Base-by-base conservation (phyloP, 2,113 vertebrate species). In the Pluvianellus socialis region DNA sequence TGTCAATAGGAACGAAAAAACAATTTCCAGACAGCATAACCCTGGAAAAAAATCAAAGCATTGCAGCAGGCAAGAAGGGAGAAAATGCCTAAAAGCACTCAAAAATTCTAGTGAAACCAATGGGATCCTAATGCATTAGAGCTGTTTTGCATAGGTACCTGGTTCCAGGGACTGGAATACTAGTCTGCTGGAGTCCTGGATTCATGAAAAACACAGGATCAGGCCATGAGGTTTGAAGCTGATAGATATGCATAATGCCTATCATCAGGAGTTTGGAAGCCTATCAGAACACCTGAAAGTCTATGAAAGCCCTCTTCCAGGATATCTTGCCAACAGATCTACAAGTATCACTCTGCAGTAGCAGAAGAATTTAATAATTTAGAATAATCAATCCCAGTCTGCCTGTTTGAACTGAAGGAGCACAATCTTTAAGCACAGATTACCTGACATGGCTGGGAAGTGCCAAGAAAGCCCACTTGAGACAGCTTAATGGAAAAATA, bases 391-490 rank as follows among this genome's bases (percentile, higher is more conserved):
- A 63, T 62, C 28, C n/a, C 12, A 3, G 50, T 50, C n/a, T 79
- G 59, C 42, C 63, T 77, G 59, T 90, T 80, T 14, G 3, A 95
- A 77, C 20, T 55, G 22, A 13, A 87, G 56, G 22, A 76, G 6
- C n/a, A 62, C 32, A 94, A 90, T 70, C 92, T 94, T 93, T 96
- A 83, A 77, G 40, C n/a, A 96, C 90, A 95, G 79, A 83, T 93
- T 94, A 77, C n/a, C 30, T 92, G 79, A 45, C 32, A 66, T 18
- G 59, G 28, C 7, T 77, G 38, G 47, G 42, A 86, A 88, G 77
- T 92, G 38, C 45, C 55, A 92, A 76, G 42, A 86, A 92, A 94
- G 26, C 22, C 58, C 58, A 44, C 40, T 21, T 83, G 79, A 90
- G 67, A 88, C 5, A 2, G 4, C 16, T 86, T 80, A 86, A 74